phyloP scores from a whole-genome alignment of 1,140 invertebrate species.

The Bilobella aurantiaca region DNA sequence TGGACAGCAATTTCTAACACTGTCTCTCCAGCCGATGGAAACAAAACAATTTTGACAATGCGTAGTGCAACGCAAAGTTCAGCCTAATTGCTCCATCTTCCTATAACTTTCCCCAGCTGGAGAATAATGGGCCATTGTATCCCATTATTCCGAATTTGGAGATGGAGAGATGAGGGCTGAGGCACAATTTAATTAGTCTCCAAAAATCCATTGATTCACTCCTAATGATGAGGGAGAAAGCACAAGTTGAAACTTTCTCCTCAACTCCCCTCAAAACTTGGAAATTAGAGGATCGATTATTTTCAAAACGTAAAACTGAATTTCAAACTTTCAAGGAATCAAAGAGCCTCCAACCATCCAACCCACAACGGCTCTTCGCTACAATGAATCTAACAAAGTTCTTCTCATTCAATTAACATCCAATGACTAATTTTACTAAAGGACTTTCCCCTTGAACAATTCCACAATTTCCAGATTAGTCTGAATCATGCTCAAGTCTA shows the following conservation, averaged over 20 bases:
- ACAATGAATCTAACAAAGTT: neutral
- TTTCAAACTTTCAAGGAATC: neutral
- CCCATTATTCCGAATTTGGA: no score
- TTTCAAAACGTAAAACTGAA: neutral
- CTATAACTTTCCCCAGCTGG: neutral
- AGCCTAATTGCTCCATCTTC: neutral
- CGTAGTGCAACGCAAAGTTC: neutral
- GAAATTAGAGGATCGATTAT: neutral
- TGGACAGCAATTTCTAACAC: conserved; percentile 11
- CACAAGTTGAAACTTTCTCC: neutral
- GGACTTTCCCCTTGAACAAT: neutral
- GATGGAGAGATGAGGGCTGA: neutral
- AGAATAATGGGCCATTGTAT: neutral
- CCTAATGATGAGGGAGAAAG: neutral
- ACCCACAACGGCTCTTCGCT: neutral
- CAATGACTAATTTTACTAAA: neutral
- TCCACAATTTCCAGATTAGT: neutral
- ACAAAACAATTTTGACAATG: conserved; percentile 15
- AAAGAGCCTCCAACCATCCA: neutral
- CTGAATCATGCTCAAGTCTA: no score
- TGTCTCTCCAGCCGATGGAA: conserved; percentile 2
- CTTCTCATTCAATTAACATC: neutral
- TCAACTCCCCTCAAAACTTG: neutral
- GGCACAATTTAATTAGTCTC: conserved; percentile 10
- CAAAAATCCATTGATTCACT: conserved; percentile 1